Conservation (phyloP, 1,140 invertebrate species). For the Drosophila lowei region DNA sequence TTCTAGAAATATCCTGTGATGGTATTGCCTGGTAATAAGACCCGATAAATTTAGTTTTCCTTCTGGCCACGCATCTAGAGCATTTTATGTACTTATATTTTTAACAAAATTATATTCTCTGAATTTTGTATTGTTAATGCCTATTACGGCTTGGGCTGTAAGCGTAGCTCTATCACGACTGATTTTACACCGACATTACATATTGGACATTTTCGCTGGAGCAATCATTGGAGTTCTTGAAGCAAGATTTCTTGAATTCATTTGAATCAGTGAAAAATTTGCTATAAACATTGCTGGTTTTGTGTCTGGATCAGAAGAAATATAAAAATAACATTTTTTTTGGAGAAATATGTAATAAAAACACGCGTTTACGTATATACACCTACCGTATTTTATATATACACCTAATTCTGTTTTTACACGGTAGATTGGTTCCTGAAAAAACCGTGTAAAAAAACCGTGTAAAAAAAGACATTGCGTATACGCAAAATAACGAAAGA, state of each 20-base stretch:
- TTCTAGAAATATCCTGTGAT: constrained; percentile 93
- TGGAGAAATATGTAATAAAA: too few species aligned
- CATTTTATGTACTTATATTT: constrained; percentile 90
- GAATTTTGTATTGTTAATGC: constrained; percentile 85
- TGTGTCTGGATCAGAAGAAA: constrained; percentile 30
- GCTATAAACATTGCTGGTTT: constrained; percentile 50
- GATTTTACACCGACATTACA: constrained; percentile 90
- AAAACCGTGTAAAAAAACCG: too few species aligned
- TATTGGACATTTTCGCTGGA: constrained; percentile 93
- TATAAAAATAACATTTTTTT: too few species aligned
- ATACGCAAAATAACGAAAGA: too few species aligned
- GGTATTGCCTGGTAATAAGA: constrained; percentile 88
- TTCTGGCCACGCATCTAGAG: constrained; percentile 96
- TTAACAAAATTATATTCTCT: constrained; percentile 87
- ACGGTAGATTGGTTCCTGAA: too few species aligned
- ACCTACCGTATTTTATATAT: too few species aligned
- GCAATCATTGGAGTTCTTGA: constrained; percentile 90
- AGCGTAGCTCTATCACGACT: constrained; percentile 90
- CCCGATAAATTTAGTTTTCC: constrained; percentile 97
- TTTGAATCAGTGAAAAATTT: constrained; percentile 86
- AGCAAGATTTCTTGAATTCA: constrained; percentile 86
- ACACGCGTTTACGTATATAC: too few species aligned
- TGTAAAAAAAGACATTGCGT: too few species aligned
- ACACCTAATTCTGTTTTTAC: too few species aligned
- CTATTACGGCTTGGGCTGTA: constrained; percentile 89